phyloP scores from a whole-genome alignment of 2,113 vertebrate species.

The Phyllostomus hastatus region DNA sequence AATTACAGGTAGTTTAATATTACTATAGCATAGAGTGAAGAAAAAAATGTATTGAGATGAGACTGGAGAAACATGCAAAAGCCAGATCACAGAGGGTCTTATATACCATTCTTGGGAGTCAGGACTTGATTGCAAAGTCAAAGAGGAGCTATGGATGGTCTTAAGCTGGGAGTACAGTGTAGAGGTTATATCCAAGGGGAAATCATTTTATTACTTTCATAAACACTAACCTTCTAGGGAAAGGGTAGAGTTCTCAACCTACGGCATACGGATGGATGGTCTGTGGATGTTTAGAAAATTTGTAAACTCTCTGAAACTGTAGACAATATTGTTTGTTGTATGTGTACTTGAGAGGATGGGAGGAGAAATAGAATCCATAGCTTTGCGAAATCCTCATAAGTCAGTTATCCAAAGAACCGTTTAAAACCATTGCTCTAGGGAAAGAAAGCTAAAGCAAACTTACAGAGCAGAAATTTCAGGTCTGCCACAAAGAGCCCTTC shows the following conservation, averaged over 20 bases:
- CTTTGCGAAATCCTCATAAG: background rate
- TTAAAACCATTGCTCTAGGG: background rate
- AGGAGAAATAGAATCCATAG: background rate
- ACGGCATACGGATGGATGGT: background rate
- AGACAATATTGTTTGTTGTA: background rate
- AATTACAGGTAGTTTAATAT: background rate
- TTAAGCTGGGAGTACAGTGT: background rate
- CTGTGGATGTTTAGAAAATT: background rate
- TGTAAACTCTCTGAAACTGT: background rate
- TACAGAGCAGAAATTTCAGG: background rate
- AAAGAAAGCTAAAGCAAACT: background rate
- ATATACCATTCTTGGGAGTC: background rate
- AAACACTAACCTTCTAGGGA: background rate
- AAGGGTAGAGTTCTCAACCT: background rate
- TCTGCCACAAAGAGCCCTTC: constrained; percentile 50
- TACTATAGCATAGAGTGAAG: background rate
- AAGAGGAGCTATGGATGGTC: background rate
- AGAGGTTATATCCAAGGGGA: background rate
- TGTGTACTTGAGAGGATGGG: background rate
- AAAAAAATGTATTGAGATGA: background rate
- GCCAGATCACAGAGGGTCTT: background rate
- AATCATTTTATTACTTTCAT: background rate
- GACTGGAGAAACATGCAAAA: background rate
- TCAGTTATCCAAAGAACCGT: background rate
- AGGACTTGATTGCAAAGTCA: background rate